phyloP scores from a whole-genome alignment of 2,797 vertebrate genomes.

The Schizopygopsis malacanthus region DNA sequence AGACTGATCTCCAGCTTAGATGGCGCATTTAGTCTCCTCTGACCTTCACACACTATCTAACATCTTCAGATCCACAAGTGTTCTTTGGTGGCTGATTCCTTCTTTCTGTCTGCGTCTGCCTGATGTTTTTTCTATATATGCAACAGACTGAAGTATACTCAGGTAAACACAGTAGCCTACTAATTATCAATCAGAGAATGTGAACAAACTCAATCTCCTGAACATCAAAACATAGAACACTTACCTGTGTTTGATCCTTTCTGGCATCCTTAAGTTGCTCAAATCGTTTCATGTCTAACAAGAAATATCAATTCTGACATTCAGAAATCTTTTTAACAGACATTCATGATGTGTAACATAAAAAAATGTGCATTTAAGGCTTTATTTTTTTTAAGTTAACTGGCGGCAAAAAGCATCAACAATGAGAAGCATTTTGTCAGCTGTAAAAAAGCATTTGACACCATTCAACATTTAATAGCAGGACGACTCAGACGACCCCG shows the following conservation, averaged over 20 bases:
- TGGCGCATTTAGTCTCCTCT: constrained; percentile 24
- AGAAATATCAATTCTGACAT: constrained; percentile 8
- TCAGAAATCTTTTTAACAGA: neutral
- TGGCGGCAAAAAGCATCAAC: neutral
- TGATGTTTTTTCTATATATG: neutral
- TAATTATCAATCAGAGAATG: constrained; percentile 3
- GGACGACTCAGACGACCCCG: neutral
- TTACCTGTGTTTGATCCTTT: constrained; percentile 14
- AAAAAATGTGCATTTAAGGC: neutral
- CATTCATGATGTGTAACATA: neutral
- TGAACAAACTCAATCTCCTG: constrained; percentile 12
- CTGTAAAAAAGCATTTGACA: constrained; percentile 31
- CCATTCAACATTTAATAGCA: constrained; percentile 37
- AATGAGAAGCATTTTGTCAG: constrained; percentile 15
- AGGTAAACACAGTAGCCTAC: neutral
- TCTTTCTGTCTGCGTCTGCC: neutral
- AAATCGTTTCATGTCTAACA: neutral
- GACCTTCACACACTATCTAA: constrained; percentile 24
- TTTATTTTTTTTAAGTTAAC: too few species aligned
- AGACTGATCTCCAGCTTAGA: constrained; percentile 22
- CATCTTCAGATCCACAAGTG: constrained; percentile 15
- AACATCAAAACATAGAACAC: neutral
- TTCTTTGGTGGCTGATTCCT: neutral
- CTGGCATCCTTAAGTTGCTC: neutral
- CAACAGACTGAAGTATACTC: constrained; percentile 3